Evolutionary conservation across 2,888 invertebrate species (phyloP), one percentile per base, ranked within the genome.

Genomic region (Falcaria lacertinaria): DNA sequence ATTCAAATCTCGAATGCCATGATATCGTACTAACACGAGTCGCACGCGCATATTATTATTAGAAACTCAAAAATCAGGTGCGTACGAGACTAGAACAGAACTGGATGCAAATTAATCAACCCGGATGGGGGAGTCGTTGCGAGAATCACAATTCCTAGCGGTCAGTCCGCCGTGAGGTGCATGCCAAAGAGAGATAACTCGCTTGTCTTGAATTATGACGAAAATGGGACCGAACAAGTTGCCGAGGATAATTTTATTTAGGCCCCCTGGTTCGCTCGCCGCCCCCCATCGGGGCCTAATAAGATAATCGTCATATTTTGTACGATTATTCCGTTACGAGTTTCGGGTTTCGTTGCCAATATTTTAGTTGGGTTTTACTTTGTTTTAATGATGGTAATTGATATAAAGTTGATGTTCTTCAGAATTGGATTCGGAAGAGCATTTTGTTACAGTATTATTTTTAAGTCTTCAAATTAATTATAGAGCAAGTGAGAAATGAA

Each of bases 271-370:
- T 56, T 57, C 65, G 61, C 64, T 62, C 54, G 54, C 60, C 69
- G 60, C 53, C 50, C 50, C 48, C 50, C 51, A 47, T 36, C 41
- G 54, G 52, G 52, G 33, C 42, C 47, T 80, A 78, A 82, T 65
- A 48, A 61, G 78, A 84, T 84, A 76, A 81, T 80, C 70, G 64
- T 71, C 70, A 76, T 74, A 78, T 78, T 79, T 74, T 69, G 60
- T 54, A 45, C 54, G 59, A 69, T 37, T 37, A 62, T 70, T 64
- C 64, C 55, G 46, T 17, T 34, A 44, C 41, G 44, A 48, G 60
- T 54, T 60, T 64, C 57, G 51, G 52, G 62, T 68, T 67, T 55
- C 56, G 43, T 48, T 37, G 13, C 36, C 14, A 28, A 28, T 28
- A 28, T 28, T 28, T 28, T 28, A 11, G 28, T 7, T 3, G 1